Percentiles rank a stretch among this genome's conserved stretches.
phyloP scores from a whole-genome alignment of 2,888 invertebrate genomes.

The Abrostola tripartita region DNA sequence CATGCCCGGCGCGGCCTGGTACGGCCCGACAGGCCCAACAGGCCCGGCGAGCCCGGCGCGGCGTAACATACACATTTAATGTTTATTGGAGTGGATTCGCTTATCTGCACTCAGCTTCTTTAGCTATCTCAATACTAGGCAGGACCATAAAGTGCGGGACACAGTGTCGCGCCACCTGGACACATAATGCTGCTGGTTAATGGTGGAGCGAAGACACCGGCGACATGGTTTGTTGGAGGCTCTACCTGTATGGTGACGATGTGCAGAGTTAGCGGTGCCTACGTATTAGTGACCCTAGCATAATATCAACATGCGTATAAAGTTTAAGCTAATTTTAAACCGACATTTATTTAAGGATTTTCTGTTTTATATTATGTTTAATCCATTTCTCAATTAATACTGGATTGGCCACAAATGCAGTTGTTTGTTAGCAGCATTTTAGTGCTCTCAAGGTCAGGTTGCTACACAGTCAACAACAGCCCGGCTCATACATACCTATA shows the following conservation, averaged over 20 bases:
- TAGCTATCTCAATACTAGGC: constrained; percentile 56
- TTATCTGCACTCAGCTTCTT: constrained; percentile 58
- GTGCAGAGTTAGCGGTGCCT: no score
- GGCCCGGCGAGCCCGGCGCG: background rate
- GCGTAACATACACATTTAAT: constrained; percentile 54
- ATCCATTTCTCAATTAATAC: background rate
- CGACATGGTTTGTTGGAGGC: background rate
- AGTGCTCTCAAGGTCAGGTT: background rate
- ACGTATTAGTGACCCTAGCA: no score
- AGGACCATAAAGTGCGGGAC: constrained; percentile 49
- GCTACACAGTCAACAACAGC: background rate
- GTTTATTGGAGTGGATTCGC: constrained; percentile 55
- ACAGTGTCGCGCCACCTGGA: constrained; percentile 35
- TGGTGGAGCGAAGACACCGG: background rate
- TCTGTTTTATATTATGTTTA: no score
- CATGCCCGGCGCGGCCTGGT: background rate
- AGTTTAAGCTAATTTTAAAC: no score
- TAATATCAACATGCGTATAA: no score
- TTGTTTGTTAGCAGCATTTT: background rate
- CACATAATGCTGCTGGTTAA: constrained; percentile 5
- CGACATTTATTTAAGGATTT: no score
- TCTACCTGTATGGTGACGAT: no score
- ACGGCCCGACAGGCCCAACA: background rate
- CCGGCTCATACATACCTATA: background rate
- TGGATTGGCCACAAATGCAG: background rate